A percentile compares a stretch with the other conserved stretches of the same genome.
Evolutionary conservation across 35 echinoderm and acorn worm species (phyloP).

Genomic region (Anneissia japonica): DNA sequence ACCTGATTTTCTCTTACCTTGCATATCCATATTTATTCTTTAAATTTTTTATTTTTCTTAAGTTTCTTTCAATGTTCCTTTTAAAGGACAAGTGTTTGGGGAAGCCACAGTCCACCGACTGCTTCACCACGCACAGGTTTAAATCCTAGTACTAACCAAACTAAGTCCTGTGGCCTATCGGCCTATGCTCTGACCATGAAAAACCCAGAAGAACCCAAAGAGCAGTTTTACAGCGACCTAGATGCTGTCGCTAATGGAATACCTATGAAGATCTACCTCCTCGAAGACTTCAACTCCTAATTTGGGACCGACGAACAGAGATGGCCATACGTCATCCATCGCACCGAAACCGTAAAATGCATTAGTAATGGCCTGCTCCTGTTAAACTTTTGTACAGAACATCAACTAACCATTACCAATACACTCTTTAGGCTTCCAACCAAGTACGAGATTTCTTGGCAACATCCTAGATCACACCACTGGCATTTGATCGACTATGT

Average conservation of each 20-base stretch:
- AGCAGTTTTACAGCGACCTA: too few species aligned
- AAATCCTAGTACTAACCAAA: too few species aligned
- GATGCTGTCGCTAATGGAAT: too few species aligned
- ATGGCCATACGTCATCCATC: neutral
- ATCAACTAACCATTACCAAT: neutral
- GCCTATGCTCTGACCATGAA: too few species aligned
- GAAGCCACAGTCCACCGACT: neutral
- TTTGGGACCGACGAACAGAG: neutral
- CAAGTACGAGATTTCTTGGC: neutral
- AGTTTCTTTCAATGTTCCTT: too few species aligned
- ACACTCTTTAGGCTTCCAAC: neutral
- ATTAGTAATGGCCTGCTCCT: neutral
- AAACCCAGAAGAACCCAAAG: too few species aligned
- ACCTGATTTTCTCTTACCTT: too few species aligned
- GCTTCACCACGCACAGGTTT: too few species aligned
- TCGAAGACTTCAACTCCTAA: neutral
- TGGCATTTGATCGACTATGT: constrained; percentile 1
- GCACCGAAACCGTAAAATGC: neutral
- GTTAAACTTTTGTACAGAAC: neutral
- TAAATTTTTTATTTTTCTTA: too few species aligned
- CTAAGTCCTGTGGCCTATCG: too few species aligned
- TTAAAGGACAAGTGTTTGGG: neutral
- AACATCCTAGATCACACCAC: neutral
- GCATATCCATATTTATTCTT: too few species aligned
- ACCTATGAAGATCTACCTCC: neutral